phyloP scores from a whole-genome alignment of 2,888 invertebrate species.

The Spisula subtruncata region DNA sequence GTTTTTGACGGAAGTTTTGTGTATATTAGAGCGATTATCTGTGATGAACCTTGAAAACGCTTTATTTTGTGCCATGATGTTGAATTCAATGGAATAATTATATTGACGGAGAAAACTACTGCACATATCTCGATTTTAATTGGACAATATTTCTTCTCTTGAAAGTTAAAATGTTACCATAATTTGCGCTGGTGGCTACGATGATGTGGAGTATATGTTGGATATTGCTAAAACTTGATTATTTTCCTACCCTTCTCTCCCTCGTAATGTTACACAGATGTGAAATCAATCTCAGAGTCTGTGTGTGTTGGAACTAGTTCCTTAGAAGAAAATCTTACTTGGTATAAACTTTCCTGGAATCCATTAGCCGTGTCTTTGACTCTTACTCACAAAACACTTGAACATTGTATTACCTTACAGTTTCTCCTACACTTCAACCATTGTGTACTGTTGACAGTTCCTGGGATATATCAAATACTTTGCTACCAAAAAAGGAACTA shows the following conservation, averaged over 20 bases:
- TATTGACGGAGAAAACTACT: neutral
- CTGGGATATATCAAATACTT: no score
- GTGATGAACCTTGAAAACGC: constrained; percentile 55
- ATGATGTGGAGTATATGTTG: neutral
- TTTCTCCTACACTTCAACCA: no score
- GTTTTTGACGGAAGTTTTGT: constrained; percentile 35
- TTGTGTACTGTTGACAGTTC: no score
- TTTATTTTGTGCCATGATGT: constrained; percentile 57
- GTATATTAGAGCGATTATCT: constrained; percentile 60
- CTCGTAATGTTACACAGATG: neutral
- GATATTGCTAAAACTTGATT: neutral
- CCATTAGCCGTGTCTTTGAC: neutral
- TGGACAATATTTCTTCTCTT: neutral
- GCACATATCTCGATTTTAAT: constrained; percentile 4
- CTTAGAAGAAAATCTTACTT: no score
- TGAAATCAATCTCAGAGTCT: no score
- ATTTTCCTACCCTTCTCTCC: neutral
- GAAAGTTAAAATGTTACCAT: neutral
- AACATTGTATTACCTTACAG: no score
- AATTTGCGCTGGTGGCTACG: neutral
- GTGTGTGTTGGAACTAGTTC: no score
- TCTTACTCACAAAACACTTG: neutral
- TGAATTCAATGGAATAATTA: constrained; percentile 20
- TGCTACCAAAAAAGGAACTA: no score
- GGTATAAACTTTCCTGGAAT: neutral